Evolutionary conservation across 2,797 vertebrate genomes (phyloP), one percentile per base, ranked within the genome.

Genomic region (Cynodonichthys magdalenae): DNA sequence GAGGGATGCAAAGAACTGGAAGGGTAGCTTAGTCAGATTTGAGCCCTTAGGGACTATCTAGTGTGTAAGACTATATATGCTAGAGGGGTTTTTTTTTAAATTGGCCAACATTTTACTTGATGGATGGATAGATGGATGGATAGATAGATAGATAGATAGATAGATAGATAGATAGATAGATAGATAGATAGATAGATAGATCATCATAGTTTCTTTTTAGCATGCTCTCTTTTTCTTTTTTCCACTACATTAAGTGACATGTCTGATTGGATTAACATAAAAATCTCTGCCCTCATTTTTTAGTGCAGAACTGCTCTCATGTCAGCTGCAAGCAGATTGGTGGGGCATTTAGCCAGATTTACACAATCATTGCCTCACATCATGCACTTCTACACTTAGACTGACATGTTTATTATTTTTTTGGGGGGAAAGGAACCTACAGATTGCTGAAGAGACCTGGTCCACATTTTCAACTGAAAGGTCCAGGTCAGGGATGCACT

Each of bases 361-460:
- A n/a, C 75, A 65, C 82, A 82, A 85, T 89, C 72, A 84, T 66
- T 78, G 64, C 71, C 71, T 76, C 64, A 50, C 66, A 77, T 85
- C 74, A 59, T 56, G 63, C 64, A 66, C 51, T 66, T 69, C 77
- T 71, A 69, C 63, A 73, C 71, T 74, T 62, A 29, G 57, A 54
- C 17, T 39, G 64, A 69, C 59, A 77, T 34, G 34, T 84, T 83
- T 73, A 73, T 63, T 60, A 69, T 47, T 61, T 71, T 44, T 36
- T 63, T 4, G 54, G 24, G 24, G 24, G 24, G 3, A 65, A 68
- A 53, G 48, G 69, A 77, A 79, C 59, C 29, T 61, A n/a, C 24
- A 68, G 74, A 85, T 78, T 57, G 69, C 47, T 59, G 53, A 45
- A 14, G 54, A 61, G 70, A 74, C 81, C 60, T 75, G 42, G 66